These are phyloP conservation scores for Crenichthys baileyi DNA, from an alignment of 2,797 vertebrate species.

Conservation along the genomic window DNA sequence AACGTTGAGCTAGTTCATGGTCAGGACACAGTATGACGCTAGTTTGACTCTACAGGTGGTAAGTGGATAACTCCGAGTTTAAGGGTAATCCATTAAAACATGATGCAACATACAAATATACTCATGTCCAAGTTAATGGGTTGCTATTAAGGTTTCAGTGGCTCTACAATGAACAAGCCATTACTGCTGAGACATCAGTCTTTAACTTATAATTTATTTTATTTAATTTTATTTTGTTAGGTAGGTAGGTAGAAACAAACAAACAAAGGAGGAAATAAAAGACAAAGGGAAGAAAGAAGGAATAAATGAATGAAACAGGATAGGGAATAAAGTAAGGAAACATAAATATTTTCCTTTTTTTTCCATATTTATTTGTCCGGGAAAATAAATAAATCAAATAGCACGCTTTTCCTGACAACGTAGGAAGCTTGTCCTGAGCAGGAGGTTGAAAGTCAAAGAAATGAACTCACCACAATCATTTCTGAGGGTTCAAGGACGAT, in stretches of 20 bases:
- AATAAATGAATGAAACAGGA: background rate
- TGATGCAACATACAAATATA: background rate
- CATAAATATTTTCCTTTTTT: too few species aligned
- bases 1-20: conserved; percentile 4
- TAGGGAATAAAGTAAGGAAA: background rate
- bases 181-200: background rate
- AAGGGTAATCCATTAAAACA: conserved; percentile 9
- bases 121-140: background rate
- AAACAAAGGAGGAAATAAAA: background rate
- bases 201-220: background rate
- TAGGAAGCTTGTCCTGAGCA: background rate
- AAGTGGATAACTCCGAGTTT: background rate
- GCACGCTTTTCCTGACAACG: background rate
- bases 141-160: background rate
- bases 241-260: background rate
- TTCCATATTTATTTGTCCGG: too few species aligned
- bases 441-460: conserved; percentile 13
- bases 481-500: conserved; percentile 98
- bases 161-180: background rate
- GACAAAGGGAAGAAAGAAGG: background rate
- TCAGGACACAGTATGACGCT: background rate
- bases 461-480: conserved; percentile 97
- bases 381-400: background rate
- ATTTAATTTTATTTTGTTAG: too few species aligned
- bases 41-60: background rate